Percentiles rank a stretch among this genome's conserved stretches.
Evolutionary conservation across 1,140 invertebrate species (phyloP).

Genomic region (Argopecten irradians): DNA sequence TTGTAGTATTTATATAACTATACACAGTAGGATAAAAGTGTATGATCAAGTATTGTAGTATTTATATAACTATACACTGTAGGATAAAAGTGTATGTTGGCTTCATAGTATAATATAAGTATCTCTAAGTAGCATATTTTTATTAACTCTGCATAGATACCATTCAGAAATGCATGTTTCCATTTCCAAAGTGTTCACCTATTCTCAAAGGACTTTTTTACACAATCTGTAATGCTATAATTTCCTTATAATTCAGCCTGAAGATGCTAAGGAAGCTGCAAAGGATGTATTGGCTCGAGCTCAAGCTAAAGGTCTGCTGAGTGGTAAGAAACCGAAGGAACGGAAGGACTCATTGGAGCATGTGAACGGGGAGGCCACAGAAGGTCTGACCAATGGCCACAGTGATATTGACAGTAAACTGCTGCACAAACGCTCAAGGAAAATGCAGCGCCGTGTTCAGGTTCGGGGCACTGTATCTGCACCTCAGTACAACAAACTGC

Average conservation of each 20-base stretch:
- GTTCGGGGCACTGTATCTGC: slow-evolving; percentile 23
- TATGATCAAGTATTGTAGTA: too few species aligned
- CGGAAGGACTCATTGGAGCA: neutral
- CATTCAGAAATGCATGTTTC: neutral
- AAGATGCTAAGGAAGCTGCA: slow-evolving; percentile 61
- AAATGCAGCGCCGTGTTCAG: slow-evolving; percentile 20
- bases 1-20: too few species aligned
- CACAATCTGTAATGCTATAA: neutral
- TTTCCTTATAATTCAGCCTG: slow-evolving; percentile 52
- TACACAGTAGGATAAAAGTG: too few species aligned
- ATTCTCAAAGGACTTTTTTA: neutral
- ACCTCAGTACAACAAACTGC: neutral
- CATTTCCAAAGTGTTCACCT: too few species aligned
- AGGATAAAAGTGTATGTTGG: too few species aligned
- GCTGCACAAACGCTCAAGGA: slow-evolving; percentile 34
- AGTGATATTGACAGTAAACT: slow-evolving; percentile 37
- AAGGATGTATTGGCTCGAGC: slow-evolving; percentile 64
- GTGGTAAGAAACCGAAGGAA: slow-evolving; percentile 46
- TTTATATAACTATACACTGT: too few species aligned
- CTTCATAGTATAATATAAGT: too few species aligned
- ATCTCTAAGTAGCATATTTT: too few species aligned
- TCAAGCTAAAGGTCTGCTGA: slow-evolving; percentile 51
- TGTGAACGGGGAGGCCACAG: slow-evolving; percentile 42
- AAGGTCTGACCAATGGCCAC: slow-evolving; percentile 24
- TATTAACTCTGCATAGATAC: neutral